These are phyloP conservation scores for Leptura quadrifasciata DNA, from an alignment of 2,888 invertebrate genomes.

Conservation along the genomic window DNA sequence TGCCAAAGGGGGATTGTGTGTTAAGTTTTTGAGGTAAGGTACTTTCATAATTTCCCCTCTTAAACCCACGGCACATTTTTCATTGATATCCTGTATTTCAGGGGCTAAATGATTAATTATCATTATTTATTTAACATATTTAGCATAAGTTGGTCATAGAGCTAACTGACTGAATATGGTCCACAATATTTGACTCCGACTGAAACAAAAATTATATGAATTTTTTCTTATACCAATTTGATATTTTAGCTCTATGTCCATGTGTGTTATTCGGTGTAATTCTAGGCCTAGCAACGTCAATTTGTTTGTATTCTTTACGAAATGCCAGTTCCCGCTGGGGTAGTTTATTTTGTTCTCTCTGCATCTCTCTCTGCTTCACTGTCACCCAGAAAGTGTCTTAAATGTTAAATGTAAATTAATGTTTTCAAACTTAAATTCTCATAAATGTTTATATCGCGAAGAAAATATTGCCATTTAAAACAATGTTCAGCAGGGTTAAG, in stretches of 20 bases:
- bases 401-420: slow-evolving; percentile 35
- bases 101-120: slow-evolving; percentile 50
- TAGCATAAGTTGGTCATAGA: slow-evolving; percentile 45
- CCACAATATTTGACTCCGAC: slow-evolving; percentile 47
- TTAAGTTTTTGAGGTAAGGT: too few relatives aligned
- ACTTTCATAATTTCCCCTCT: too few relatives aligned
- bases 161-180: slow-evolving; percentile 53
- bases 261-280: slow-evolving; percentile 52
- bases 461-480: slow-evolving; percentile 9
- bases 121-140: slow-evolving; percentile 52
- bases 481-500: background rate
- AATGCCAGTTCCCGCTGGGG: slow-evolving; percentile 22
- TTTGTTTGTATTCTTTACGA: slow-evolving; percentile 51
- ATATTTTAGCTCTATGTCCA: slow-evolving; percentile 54
- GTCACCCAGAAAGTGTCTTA: slow-evolving; percentile 53
- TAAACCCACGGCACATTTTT: background rate
- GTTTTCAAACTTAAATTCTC: background rate
- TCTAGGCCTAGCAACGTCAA: slow-evolving; percentile 58
- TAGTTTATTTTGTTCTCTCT: slow-evolving; percentile 34
- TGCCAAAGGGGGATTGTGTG: too few relatives aligned
- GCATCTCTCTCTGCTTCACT: background rate
- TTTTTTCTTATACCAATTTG: slow-evolving; percentile 46
- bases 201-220: slow-evolving; percentile 45
- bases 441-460: slow-evolving; percentile 3
- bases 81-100: slow-evolving; percentile 29